phyloP scores from a whole-genome alignment of 1,140 invertebrate species.

The Procambarus clarkii region DNA sequence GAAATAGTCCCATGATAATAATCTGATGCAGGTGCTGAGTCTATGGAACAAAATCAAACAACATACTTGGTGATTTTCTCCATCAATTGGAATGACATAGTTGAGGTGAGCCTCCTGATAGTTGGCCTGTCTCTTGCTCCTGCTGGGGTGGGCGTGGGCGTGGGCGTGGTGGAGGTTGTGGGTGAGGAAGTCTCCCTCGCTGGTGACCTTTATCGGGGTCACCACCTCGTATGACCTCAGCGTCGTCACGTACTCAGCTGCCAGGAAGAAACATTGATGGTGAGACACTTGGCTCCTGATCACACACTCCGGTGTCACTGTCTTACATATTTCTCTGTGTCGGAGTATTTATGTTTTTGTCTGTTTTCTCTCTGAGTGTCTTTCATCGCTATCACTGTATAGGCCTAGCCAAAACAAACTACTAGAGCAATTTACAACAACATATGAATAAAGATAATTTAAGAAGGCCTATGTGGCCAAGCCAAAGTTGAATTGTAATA shows the following conservation, averaged over 20 bases:
- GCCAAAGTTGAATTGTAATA: no score
- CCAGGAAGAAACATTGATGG: not conserved
- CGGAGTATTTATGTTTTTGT: no score
- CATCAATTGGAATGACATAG: constrained; percentile 30
- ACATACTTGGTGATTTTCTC: constrained; percentile 47
- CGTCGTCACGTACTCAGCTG: constrained; percentile 46
- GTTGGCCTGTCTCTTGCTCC: constrained; percentile 24
- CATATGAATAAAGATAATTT: no score
- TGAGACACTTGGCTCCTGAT: no score
- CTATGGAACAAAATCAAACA: no score
- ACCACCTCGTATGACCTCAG: constrained; percentile 39
- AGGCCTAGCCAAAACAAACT: no score
- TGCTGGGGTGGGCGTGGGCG: constrained; percentile 8
- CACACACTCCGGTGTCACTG: no score
- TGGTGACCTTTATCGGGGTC: constrained; percentile 36
- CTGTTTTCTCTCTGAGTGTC: no score
- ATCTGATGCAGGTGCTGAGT: not conserved
- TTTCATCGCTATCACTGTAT: no score
- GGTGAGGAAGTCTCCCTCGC: constrained; percentile 22
- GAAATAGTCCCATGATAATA: not conserved
- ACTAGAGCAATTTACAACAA: no score
- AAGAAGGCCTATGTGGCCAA: no score
- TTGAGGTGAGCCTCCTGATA: constrained; percentile 25
- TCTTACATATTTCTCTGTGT: no score
- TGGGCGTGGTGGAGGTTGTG: constrained; percentile 49